phyloP scores from a whole-genome alignment of 1,140 invertebrate genomes.

The Cotesia chilonis region DNA sequence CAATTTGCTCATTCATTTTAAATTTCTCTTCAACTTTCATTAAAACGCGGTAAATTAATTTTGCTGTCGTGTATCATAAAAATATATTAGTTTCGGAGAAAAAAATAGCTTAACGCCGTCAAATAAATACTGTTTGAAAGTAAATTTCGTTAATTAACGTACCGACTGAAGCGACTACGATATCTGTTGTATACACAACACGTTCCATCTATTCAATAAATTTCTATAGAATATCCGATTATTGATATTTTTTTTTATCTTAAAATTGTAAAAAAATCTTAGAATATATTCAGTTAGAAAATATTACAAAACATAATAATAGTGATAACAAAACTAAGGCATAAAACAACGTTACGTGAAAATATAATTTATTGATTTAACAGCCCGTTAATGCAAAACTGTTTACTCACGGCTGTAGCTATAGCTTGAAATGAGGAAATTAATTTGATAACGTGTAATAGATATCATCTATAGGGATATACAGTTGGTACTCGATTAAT shows the following conservation, averaged over 20 bases:
- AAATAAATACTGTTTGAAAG: not conserved
- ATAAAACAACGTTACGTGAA: too few relatives aligned
- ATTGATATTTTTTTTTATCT: too few relatives aligned
- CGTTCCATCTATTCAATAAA: too few relatives aligned
- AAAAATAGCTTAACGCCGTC: too few relatives aligned
- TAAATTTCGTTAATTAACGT: constrained; percentile 45
- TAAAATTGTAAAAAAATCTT: too few relatives aligned
- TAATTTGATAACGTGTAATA: constrained; percentile 20
- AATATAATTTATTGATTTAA: too few relatives aligned
- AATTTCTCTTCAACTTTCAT: too few relatives aligned
- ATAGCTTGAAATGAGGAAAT: not conserved
- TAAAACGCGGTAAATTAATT: constrained; percentile 42
- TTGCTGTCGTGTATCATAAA: constrained; percentile 2
- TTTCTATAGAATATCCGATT: too few relatives aligned
- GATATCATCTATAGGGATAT: not conserved
- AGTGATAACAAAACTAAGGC: too few relatives aligned
- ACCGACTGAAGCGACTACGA: constrained; percentile 22
- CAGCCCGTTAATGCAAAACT: not conserved
- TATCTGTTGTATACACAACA: too few relatives aligned
- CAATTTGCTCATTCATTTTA: constrained; percentile 5
- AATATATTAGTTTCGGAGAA: not conserved
- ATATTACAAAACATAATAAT: too few relatives aligned
- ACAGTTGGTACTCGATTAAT: constrained; percentile 8
- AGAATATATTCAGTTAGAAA: too few relatives aligned
- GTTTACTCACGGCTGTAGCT: constrained; percentile 2